Percentiles rank a stretch among this genome's conserved stretches.
Conservation (phyloP, 2,797 vertebrate species). For the Microtus obscurus region DNA sequence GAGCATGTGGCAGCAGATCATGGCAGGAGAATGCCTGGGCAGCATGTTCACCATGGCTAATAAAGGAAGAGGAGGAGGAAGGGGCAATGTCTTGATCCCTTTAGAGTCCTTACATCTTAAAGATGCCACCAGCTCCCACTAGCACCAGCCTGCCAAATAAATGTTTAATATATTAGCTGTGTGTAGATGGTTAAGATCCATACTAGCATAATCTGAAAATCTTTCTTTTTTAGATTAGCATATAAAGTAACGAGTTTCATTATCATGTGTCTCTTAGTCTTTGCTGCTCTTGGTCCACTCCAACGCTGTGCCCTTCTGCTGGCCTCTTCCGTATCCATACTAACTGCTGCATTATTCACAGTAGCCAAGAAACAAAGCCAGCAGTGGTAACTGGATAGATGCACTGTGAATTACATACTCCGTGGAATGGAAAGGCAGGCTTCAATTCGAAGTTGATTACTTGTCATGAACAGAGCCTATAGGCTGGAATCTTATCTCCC, state of each 20-base stretch:
- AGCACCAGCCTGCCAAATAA: background rate
- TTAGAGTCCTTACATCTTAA: background rate
- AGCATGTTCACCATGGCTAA: background rate
- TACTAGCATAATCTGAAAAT: background rate
- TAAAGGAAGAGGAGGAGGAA: background rate
- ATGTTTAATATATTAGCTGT: background rate
- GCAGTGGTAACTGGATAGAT: too few relatives aligned
- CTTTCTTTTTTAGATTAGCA: background rate
- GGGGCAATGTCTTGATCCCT: background rate
- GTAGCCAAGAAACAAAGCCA: background rate
- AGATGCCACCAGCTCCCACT: too few relatives aligned
- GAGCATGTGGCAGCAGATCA: background rate
- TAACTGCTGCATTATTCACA: background rate
- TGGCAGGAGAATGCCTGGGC: background rate
- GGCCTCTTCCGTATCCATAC: background rate
- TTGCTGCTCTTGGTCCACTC: too few relatives aligned
- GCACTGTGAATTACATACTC: background rate
- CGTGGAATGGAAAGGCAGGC: background rate
- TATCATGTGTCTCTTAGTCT: background rate
- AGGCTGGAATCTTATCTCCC: conserved; percentile 21
- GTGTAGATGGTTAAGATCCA: background rate
- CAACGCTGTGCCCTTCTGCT: background rate
- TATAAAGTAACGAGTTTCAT: background rate
- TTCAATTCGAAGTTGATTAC: background rate
- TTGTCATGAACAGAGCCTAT: background rate